phyloP scores from a whole-genome alignment of 2,797 vertebrate genomes.

The Oreochromis grahami region DNA sequence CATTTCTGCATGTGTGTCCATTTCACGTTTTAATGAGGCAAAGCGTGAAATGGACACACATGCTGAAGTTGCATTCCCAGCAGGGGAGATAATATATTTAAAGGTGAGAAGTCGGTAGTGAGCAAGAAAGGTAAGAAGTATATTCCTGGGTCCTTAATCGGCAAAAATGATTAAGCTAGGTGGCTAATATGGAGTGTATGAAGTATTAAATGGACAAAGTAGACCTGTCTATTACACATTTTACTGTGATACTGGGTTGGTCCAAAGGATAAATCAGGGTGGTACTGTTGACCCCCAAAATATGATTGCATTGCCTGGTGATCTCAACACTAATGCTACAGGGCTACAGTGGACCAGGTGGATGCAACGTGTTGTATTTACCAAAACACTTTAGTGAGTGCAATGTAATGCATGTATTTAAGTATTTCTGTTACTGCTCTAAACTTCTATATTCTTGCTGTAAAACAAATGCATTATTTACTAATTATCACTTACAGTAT shows the following conservation, averaged over 20 bases:
- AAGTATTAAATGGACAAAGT: background rate
- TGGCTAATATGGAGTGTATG: background rate
- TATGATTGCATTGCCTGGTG: background rate
- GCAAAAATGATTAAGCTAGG: background rate
- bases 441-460: background rate
- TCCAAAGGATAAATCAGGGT: background rate
- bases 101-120: background rate
- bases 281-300: background rate
- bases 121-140: background rate
- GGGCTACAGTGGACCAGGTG: background rate
- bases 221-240: background rate
- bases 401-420: background rate
- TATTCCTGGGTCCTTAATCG: background rate
- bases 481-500: background rate
- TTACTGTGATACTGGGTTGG: background rate
- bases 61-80: background rate
- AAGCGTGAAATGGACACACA: background rate
- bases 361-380: background rate
- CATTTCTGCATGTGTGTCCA: background rate
- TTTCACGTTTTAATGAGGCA: background rate
- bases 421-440: background rate
- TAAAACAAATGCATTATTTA: background rate
- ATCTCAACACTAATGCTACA: background rate
- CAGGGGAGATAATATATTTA: background rate
- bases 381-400: background rate